Evolutionary conservation across 1,140 invertebrate species (phyloP), one percentile per base, ranked within the genome.

Genomic region (Cherax destructor): DNA sequence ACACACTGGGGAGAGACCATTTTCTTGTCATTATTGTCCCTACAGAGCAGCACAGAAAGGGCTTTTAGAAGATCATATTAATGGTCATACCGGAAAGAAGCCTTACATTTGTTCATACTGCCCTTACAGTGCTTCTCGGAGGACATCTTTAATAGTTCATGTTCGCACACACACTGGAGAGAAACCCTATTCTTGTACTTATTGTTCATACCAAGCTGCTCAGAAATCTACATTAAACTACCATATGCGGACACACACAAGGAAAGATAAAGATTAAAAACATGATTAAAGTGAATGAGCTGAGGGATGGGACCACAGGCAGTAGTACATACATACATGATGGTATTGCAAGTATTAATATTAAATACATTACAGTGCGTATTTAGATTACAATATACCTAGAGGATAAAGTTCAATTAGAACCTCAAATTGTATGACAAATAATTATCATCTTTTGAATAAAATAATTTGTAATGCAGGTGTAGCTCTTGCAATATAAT

Each of bases 21-120:
- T 76, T 72, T 81, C 79, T 11, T 89, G 87, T 16, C 65, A 61
- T 24, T 76, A 89, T 41, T 89, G 87, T n/a, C 56, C 87, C n/a
- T 89, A 89, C 56, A 83, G 72, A n/a, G 61, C 78, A 30, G 65
- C 61, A 18, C 50, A 65, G 47, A 89, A 83, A 72, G 56, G 30
- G 16, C 41, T 50, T n/a, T 50, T 89, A 18, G 87, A 80, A 30
- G 87, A 80, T 21, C 87, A 89, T 69, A 89, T 89, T 30, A 80
- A 81, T 72, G 41, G 79, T 18, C 87, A 89, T 74, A 89, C 87
- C 16, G 87, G 87, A 30, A 52, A 83, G 65, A 89, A 83, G n/a
- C 87, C 87, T 24, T 74, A 83, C 41, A 21, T 47, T 59, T 88
- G 86, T 49, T 13, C 61, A 18, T 88, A 59, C 49, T 88, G 86